Conservation (phyloP, 2,113 vertebrate species). For the Entomyzon cyanotis region DNA sequence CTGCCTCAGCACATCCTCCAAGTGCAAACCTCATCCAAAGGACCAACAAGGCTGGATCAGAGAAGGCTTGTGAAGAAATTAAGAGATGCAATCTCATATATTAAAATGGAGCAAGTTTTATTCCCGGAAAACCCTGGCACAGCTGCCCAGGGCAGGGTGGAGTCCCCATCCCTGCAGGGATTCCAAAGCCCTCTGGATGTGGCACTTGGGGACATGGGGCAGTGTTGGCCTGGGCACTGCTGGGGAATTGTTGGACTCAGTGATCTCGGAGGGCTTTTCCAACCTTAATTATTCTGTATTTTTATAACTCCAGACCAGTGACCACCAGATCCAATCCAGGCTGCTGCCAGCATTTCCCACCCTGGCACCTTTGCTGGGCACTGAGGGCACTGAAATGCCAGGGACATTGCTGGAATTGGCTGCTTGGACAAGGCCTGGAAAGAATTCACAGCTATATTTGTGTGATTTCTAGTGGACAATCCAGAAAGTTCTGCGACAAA, state of each 20-base stretch:
- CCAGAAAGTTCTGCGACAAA: not conserved
- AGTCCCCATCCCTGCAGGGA: not conserved
- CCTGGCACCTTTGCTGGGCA: too few relatives aligned
- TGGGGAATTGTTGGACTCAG: accelerated
- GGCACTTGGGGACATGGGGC: not conserved
- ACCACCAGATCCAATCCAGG: accelerated
- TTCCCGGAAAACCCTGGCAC: not conserved
- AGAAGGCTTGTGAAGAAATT: not conserved
- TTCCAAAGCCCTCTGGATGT: not conserved
- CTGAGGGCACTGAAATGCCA: not conserved
- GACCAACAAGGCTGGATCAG: not conserved
- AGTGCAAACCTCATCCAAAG: too few relatives aligned
- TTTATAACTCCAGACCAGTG: not conserved
- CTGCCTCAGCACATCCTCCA: not conserved
- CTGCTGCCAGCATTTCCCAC: not conserved
- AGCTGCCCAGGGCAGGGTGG: not conserved
- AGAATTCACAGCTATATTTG: not conserved
- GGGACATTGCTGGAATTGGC: not conserved
- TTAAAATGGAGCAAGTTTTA: not conserved
- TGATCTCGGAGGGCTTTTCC: not conserved
- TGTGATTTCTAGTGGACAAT: not conserved
- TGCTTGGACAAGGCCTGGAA: not conserved
- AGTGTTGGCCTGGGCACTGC: not conserved
- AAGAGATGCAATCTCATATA: too few relatives aligned
- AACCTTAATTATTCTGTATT: not conserved